phyloP scores from a whole-genome alignment of 2,113 vertebrate genomes.

The Gnathochromis pfefferi region DNA sequence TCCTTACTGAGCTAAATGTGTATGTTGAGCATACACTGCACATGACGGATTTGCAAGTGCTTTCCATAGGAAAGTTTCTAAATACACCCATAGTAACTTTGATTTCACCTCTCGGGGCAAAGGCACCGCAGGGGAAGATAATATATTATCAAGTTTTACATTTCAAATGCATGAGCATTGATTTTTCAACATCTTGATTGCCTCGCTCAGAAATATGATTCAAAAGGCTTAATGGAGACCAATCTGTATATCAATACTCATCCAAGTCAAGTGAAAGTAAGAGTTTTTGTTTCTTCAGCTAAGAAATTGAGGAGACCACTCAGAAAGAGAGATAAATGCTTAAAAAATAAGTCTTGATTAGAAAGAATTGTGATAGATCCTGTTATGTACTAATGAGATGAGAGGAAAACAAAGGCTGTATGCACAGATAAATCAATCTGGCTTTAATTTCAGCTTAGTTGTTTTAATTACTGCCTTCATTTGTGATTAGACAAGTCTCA shows the following conservation, averaged over 20 bases:
- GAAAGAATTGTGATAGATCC: slow-evolving; percentile 42
- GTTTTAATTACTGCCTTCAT: slow-evolving; percentile 54
- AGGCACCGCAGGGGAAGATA: slow-evolving; percentile 11
- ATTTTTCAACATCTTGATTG: slow-evolving; percentile 43
- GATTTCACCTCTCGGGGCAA: slow-evolving; percentile 16
- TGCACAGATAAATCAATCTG: slow-evolving; percentile 53
- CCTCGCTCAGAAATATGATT: slow-evolving; percentile 42
- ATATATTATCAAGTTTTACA: slow-evolving; percentile 51
- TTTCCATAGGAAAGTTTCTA: slow-evolving; percentile 6
- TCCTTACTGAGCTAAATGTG: neutral
- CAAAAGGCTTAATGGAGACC: slow-evolving; percentile 40
- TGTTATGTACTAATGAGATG: slow-evolving; percentile 40
- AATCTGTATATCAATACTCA: slow-evolving; percentile 58
- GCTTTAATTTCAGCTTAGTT: slow-evolving; percentile 53
- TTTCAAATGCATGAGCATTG: slow-evolving; percentile 59
- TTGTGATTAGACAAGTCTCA: slow-evolving; percentile 46
- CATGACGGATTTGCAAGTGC: neutral
- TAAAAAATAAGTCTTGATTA: neutral
- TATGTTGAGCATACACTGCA: neutral
- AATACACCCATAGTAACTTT: slow-evolving; percentile 17
- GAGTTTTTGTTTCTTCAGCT: neutral
- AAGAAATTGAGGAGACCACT: neutral
- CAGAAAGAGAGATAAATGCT: neutral
- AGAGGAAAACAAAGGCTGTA: slow-evolving; percentile 52
- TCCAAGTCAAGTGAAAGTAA: slow-evolving; percentile 20